Evolutionary conservation across 37 sponge, comb jelly and placozoan species (phyloP).

Genomic region (Axinella damicornis): DNA sequence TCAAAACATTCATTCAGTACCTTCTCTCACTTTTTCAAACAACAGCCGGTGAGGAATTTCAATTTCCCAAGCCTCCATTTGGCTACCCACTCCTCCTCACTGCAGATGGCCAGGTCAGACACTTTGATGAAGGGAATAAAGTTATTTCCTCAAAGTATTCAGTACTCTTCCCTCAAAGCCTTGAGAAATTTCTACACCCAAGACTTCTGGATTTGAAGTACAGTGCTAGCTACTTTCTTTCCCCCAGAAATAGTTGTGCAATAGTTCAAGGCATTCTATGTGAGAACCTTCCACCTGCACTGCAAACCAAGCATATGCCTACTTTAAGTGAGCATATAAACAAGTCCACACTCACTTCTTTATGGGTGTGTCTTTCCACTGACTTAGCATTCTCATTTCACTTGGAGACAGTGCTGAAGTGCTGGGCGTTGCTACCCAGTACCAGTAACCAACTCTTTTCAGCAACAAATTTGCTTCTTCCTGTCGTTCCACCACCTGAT

Average conservation of each 20-base stretch:
- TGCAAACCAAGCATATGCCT: background rate
- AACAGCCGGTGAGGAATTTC: background rate
- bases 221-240: background rate
- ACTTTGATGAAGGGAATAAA: slow-evolving; percentile 27
- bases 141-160: slow-evolving; percentile 1
- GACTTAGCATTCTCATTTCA: slow-evolving; percentile 17
- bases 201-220: background rate
- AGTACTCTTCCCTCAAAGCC: background rate
- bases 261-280: slow-evolving; percentile 1
- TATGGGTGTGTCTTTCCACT: slow-evolving; percentile 33
- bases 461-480: slow-evolving; percentile 2
- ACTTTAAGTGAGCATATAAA: background rate
- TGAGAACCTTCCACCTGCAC: background rate
- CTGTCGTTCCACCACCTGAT: background rate
- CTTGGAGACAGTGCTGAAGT: background rate
- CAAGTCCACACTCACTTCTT: background rate
- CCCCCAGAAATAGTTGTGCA: background rate
- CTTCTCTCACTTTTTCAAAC: background rate
- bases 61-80: slow-evolving; percentile 43
- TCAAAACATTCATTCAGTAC: slow-evolving; percentile 12
- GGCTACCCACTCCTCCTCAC: slow-evolving; percentile 51
- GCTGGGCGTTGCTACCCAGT: slow-evolving; percentile 49
- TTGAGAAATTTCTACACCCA: slow-evolving; percentile 23
- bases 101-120: slow-evolving; percentile 32
- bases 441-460: slow-evolving; percentile 24